Conservation (phyloP, 2,797 vertebrate species). For the Sebastes umbrosus region DNA sequence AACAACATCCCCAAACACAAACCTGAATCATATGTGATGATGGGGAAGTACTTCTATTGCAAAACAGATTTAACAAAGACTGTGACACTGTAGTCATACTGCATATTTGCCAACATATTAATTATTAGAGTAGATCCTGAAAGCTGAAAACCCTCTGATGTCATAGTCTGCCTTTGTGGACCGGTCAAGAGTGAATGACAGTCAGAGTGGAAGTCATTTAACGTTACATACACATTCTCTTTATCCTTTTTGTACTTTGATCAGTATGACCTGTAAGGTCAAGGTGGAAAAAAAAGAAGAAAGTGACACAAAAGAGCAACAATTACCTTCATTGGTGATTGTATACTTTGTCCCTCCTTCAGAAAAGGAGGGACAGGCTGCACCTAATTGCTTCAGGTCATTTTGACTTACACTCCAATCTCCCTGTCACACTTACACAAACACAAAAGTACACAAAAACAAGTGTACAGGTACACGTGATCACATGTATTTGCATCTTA, state of each 20-base stretch:
- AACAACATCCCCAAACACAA: background rate
- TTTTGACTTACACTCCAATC: background rate
- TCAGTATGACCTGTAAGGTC: background rate
- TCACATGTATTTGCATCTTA: background rate
- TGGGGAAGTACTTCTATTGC: conserved; percentile 19
- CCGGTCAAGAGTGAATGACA: background rate
- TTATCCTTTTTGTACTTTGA: background rate
- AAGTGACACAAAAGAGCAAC: background rate
- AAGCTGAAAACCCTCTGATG: background rate
- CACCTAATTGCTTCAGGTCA: background rate
- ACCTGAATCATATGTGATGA: conserved; percentile 10
- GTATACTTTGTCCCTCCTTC: background rate
- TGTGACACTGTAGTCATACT: background rate
- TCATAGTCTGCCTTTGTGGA: background rate
- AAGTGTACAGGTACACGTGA: background rate
- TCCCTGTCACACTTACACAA: background rate
- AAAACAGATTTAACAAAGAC: background rate
- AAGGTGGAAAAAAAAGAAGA: background rate
- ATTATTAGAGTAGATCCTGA: background rate
- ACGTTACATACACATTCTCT: background rate
- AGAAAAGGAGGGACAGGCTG: background rate
- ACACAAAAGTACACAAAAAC: background rate
- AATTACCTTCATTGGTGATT: background rate
- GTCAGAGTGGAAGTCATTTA: background rate
- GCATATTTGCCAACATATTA: background rate